Evolutionary conservation across 2,797 vertebrate genomes (phyloP), one percentile per base, ranked within the genome.

Genomic region (Mormyrus hasselquistii): DNA sequence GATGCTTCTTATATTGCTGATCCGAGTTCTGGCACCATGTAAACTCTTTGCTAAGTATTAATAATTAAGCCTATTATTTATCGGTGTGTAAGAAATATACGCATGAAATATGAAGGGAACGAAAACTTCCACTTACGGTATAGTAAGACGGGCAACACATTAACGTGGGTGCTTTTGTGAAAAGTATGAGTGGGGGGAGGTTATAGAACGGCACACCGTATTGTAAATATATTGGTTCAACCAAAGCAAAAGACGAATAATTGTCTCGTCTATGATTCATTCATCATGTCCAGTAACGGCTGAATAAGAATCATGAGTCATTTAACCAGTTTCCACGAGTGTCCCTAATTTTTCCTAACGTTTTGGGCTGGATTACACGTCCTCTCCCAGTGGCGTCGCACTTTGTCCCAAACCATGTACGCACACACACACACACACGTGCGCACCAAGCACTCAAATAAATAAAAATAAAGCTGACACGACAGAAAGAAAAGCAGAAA

Each of bases 181-280:
- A 22, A 19, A 34, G 14, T 55, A 29, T 14, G 12, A 55, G n/a
- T 41, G 59, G 62, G 16, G 62, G 19, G 44, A 47, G 19, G 4
- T 50, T 29, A 22, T 10, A 10, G 22, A 62, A 62, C n/a, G 25
- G 59, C 59, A 62, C n/a, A 10, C 22, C 16, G 22, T 52, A 29
- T 29, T 82, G 16, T 49, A 9, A 59, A 14, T 57, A 0, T 44
- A 29, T 19, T 34, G 25, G 38, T 34, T 52, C 19, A 62, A 82
- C n/a, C n/a, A 12, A 47, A 84, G 12, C 4, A 4, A n/a, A 34
- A 9, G 16, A 69, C 49, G 9, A 12, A 53, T 55, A 52, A 38
- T 22, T 55, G 88, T 50, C 12, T 41, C 12, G 62, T 87, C 62
- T 88, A 47, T 87, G 47, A 87, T 86, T 86, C 29, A 19, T 89